Base-by-base conservation (phyloP, 1,140 invertebrate species). In the Temnothorax nylanderi region DNA sequence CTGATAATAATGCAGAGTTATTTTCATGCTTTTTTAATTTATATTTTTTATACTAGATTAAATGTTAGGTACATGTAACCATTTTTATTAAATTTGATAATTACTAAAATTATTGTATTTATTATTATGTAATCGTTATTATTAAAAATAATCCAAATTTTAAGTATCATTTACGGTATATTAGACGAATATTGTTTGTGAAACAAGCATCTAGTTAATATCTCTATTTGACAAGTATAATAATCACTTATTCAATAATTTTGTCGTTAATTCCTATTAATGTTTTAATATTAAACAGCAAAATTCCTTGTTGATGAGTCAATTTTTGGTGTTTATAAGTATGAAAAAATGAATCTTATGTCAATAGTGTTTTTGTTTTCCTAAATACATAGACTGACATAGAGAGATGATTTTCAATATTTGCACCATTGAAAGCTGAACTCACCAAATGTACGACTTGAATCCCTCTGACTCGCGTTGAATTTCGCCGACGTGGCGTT, bases 401-500 rank as follows among this genome's bases (percentile, higher is more conserved):
- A 13, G 13, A 51, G 5, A 18, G 13, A 58, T 58, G 16, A 41
- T 67, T 67, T 51, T 21, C n/a, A 37, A 6, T 26, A 26, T 26
- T 26, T 26, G 26, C 26, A 26, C 26, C n/a, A 75, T 16, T 58
- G 60, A 37, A 78, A 80, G 51, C 32, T 34, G 13, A 80, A 47
- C 37, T 62, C 16, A 16, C 37, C 6, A 64, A 67, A 67, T 65
- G 34, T 49, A 21, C 16, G 11, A 78, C 11, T 37, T 21, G 7
- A 32, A 78, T 78, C 7, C 21, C 11, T 62, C 26, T 67, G 62
- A 67, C 67, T 18, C 13, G 32, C 16, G 1, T 47, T 37, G 3
- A 41, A 80, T 80, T 80, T 80, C 32, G n/a, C n/a, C 16, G n/a
- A 80, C 76, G 34, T 60, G 13, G 26, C 74, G 7, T 80, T 80